Evolutionary conservation across 2,888 invertebrate genomes (phyloP).

Genomic region (Cremastobaeus sp.): DNA sequence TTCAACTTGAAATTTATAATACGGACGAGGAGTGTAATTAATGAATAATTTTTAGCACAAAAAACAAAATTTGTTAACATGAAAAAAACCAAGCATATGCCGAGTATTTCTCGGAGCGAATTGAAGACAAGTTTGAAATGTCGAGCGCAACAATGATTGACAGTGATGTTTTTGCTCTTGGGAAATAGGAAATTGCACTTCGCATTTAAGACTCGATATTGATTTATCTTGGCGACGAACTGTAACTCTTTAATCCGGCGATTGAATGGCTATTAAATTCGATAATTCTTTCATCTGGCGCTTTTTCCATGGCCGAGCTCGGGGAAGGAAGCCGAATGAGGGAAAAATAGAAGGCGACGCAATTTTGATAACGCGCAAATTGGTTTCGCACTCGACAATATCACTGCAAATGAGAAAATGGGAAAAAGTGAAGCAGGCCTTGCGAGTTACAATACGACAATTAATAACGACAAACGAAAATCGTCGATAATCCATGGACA

Average conservation of each 20-base stretch:
- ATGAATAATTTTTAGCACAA: too few relatives aligned
- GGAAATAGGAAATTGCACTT: constrained; percentile 23
- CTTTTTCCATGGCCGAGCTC: constrained; percentile 17
- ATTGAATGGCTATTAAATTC: constrained; percentile 49
- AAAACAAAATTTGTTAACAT: too few relatives aligned
- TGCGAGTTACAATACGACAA: constrained; percentile 50
- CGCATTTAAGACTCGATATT: constrained; percentile 45
- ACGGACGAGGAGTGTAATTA: too few relatives aligned
- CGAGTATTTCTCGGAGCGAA: too few relatives aligned
- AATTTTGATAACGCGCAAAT: constrained; percentile 55
- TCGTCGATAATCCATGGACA: constrained; percentile 59
- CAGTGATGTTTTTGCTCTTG: constrained; percentile 6
- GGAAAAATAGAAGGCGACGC: constrained; percentile 31
- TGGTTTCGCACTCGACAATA: constrained; percentile 55
- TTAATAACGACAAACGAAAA: constrained; percentile 59
- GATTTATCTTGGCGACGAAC: constrained; percentile 50
- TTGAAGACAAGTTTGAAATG: too few relatives aligned
- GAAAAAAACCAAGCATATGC: too few relatives aligned
- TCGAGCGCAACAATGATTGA: constrained; percentile 32
- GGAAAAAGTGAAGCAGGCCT: constrained; percentile 20
- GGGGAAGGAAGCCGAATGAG: constrained; percentile 26
- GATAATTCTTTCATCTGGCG: constrained; percentile 45
- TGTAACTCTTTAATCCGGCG: constrained; percentile 46
- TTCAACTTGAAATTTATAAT: too few relatives aligned
- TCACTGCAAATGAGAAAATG: constrained; percentile 52